Conservation (phyloP, 2,888 invertebrate genomes). For the Polymixis lichenea region DNA sequence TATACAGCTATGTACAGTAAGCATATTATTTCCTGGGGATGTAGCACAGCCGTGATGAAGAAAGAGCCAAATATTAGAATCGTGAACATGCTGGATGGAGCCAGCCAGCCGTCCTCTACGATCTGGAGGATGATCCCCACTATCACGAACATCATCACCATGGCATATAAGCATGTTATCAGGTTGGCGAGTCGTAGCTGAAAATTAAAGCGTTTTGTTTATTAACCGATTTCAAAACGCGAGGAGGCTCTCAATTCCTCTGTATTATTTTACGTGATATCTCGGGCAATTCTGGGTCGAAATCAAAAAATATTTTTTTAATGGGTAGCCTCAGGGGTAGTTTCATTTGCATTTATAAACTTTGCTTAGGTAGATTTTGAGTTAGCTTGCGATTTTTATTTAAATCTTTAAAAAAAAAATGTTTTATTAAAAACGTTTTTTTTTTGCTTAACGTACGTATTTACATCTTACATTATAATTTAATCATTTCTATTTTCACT, state of each 20-base stretch:
- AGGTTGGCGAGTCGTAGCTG: conserved; percentile 93
- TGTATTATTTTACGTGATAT: no score
- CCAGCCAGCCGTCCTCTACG: conserved; percentile 94
- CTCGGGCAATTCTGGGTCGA: no score
- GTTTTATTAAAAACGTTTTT: no score
- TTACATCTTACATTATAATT: not conserved
- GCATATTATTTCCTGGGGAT: conserved; percentile 94
- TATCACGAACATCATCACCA: conserved; percentile 96
- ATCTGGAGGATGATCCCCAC: conserved; percentile 95
- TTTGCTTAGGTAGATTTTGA: no score
- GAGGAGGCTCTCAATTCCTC: no score
- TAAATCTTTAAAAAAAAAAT: no score
- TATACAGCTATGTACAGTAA: conserved; percentile 95
- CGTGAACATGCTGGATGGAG: conserved; percentile 96
- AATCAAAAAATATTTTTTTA: no score
- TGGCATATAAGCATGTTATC: conserved; percentile 94
- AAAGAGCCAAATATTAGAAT: conserved; percentile 93
- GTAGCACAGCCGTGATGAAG: conserved; percentile 92
- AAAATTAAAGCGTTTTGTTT: conserved; percentile 61
- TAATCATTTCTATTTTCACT: not conserved
- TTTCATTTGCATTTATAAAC: no score
- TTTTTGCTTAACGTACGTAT: no score
- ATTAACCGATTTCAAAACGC: not conserved
- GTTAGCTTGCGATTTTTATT: no score
- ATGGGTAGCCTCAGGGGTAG: no score